Percentiles rank a stretch among this genome's conserved stretches.
These are phyloP conservation scores for Molossus alvarezi DNA, from an alignment of 2,797 vertebrate species.

Conservation along the genomic window DNA sequence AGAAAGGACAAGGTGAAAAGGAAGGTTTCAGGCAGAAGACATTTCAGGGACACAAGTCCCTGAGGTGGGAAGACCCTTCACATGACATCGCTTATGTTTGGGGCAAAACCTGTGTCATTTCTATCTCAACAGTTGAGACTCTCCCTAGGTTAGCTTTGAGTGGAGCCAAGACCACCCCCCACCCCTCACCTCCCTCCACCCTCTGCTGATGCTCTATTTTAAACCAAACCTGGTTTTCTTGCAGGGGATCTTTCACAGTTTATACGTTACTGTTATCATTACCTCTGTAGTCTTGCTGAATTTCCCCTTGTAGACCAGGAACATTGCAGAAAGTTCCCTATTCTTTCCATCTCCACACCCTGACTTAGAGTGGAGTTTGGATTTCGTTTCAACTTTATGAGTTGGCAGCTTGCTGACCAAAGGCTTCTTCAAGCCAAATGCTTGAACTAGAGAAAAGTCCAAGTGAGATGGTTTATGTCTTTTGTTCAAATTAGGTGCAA, in stretches of 20 bases:
- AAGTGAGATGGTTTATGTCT: slow-evolving; percentile 1
- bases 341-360: not conserved
- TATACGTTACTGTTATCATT: not conserved
- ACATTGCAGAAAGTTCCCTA: not conserved
- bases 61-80: not conserved
- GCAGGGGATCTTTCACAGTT: not conserved
- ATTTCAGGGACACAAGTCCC: not conserved
- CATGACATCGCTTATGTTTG: not conserved
- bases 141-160: not conserved
- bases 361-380: not conserved
- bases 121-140: not conserved
- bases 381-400: slow-evolving; percentile 34
- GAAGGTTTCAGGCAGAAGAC: not conserved
- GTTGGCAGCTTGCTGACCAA: not conserved
- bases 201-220: not conserved
- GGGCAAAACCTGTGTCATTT: not conserved
- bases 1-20: not conserved
- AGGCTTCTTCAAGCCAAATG: slow-evolving; percentile 6
- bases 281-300: not conserved
- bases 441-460: slow-evolving; percentile 15
- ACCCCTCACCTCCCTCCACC: no score
- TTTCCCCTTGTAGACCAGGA: not conserved
- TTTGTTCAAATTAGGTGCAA: slow-evolving; percentile 19
- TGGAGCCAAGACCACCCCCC: not conserved
- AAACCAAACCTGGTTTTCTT: not conserved